Evolutionary conservation across 2,888 invertebrate species (phyloP), one percentile per base, ranked within the genome.

Genomic region (Tenthredo livida): DNA sequence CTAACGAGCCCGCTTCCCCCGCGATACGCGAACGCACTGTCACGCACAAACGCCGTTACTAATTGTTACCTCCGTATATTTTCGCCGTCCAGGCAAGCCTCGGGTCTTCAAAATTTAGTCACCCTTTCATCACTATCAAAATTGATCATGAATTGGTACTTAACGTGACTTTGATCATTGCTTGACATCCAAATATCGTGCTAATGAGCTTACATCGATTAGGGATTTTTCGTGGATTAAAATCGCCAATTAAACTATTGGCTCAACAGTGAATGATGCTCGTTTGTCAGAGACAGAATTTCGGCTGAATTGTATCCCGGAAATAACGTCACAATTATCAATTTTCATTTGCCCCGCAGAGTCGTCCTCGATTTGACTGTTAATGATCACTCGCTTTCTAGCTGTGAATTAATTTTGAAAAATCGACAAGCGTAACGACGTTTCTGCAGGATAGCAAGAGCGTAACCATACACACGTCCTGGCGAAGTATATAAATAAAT

Each of bases 11-110:
- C 10, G 61, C 61, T 61, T 61, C 61, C 40, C 80, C 80, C 50
- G 29, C 83, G 83, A 43, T 25, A 47, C 29, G 67, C 67, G 47
- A 33, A 83, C 83, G 67, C 33, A 83, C 83, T 83, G 83, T 83
- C 83, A 83, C 83, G 83, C 83, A 70, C 83, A 83, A 83, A 61
- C 50, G 70, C 70, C 67, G 65, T 83, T 47, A 67, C 70, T 67
- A 83, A 83, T 83, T 83, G 83, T 67, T 67, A 37, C 65, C 67
- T 37, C 25, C 29, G 29, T 83, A 29, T 65, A 29, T 29, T 50
- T 61, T 9, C 15, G 29, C n/a, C 61, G 80, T 61, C n/a, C 80
- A 80, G 61, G 21, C 40, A 17, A 10, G 15, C 61, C 29, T 33
- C 40, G 6, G 25, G 15, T 37, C 10, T 40, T 40, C 33, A 40